Evolutionary conservation across 2,797 vertebrate species (phyloP).

Genomic region (Sebastes baramenuke): DNA sequence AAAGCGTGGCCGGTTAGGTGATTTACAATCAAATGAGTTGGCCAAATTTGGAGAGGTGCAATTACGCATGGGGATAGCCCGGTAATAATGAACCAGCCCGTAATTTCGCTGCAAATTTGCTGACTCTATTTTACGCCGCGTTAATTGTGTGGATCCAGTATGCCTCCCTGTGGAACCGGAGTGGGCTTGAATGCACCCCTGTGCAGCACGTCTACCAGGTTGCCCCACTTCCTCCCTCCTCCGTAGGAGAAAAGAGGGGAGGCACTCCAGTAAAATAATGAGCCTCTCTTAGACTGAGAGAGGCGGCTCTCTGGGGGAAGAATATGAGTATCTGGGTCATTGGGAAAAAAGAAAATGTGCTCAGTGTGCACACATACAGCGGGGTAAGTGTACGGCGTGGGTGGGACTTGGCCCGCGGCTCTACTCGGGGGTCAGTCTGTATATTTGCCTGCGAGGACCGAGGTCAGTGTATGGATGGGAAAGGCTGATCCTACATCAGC

Average conservation of each 20-base stretch:
- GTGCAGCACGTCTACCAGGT: constrained; percentile 45
- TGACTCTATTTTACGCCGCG: constrained; percentile 61
- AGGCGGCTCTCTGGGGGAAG: constrained; percentile 70
- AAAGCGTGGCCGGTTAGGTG: constrained; percentile 38
- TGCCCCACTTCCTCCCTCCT: constrained; percentile 77
- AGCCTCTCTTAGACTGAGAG: constrained; percentile 67
- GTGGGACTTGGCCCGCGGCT: constrained; percentile 56
- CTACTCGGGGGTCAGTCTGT: constrained; percentile 45
- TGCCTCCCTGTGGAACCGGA: constrained; percentile 50
- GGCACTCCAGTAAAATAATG: constrained; percentile 73
- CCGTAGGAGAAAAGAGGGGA: constrained; percentile 36
- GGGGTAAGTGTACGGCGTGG: constrained; percentile 49
- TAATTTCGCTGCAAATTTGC: constrained; percentile 62
- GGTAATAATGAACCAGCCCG: constrained; percentile 61
- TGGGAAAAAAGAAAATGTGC: constrained; percentile 45
- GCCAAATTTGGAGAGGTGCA: constrained; percentile 50
- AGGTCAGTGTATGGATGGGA: constrained; percentile 59
- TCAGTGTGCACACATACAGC: constrained; percentile 51
- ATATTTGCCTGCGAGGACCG: constrained; percentile 52
- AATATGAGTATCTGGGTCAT: constrained; percentile 78
- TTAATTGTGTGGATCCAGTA: constrained; percentile 69
- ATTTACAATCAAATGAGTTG: constrained; percentile 61
- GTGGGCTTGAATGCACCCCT: constrained; percentile 52
- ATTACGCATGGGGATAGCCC: constrained; percentile 50
- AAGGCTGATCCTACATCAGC: constrained; percentile 56